A percentile compares a stretch with the other conserved stretches of the same genome.
These are phyloP conservation scores for Sepiola atlantica DNA, from an alignment of 2,888 invertebrate species.

Conservation along the genomic window DNA sequence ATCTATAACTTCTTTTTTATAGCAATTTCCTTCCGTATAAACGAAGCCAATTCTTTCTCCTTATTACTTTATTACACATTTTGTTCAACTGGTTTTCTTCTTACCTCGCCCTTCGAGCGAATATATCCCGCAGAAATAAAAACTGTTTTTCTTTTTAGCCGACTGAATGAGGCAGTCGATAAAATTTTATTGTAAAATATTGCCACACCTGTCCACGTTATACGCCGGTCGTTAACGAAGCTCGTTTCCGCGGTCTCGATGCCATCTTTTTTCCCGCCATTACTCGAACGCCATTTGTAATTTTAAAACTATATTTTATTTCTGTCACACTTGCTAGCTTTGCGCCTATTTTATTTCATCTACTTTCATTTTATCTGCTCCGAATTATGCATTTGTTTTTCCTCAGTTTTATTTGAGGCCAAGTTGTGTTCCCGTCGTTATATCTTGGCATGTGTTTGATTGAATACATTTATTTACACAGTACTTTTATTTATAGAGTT, in stretches of 20 bases:
- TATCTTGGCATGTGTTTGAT: conserved; percentile 12
- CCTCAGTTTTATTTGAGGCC: background rate
- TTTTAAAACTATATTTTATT: conserved; percentile 20
- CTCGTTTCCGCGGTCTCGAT: background rate
- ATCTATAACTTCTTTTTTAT: background rate
- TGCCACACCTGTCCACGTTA: conserved; percentile 19
- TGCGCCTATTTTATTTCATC: background rate
- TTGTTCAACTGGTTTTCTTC: background rate
- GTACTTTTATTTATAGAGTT: background rate
- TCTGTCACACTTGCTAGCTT: conserved; percentile 32
- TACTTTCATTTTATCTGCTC: background rate
- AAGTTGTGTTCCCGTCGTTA: background rate
- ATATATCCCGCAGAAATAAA: background rate
- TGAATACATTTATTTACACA: background rate
- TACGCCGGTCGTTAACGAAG: background rate
- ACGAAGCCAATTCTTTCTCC: background rate
- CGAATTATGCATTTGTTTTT: background rate
- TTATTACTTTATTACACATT: background rate
- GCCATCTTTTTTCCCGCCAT: background rate
- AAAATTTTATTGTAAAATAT: conserved; percentile 20
- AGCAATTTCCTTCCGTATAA: background rate
- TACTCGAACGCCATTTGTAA: background rate
- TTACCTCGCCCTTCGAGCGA: background rate
- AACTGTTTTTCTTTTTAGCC: background rate
- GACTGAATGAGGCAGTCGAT: conserved; percentile 16